Conservation (phyloP, 2,888 invertebrate genomes). For the Cheilosia grossa region DNA sequence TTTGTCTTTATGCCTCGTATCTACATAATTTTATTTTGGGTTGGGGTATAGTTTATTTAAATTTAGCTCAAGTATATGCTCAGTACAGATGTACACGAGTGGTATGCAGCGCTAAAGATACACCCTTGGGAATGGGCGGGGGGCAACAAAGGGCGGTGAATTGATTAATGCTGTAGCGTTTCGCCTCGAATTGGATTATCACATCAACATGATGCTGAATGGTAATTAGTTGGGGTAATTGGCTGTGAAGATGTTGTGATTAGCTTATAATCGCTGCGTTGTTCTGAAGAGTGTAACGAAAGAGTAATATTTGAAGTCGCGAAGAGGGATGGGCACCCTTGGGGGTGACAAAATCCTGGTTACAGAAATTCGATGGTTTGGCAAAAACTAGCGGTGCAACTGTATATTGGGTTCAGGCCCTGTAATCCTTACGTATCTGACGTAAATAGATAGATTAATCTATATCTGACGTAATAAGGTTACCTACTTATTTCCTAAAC, state of each 20-base stretch:
- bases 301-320: neutral
- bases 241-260: constrained; percentile 5
- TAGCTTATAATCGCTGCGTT: neutral
- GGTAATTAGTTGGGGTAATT: constrained; percentile 26
- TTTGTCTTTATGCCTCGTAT: neutral
- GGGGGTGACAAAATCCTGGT: too few relatives aligned
- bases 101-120: neutral
- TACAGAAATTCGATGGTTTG: too few relatives aligned
- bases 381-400: too few relatives aligned
- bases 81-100: neutral
- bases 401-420: too few relatives aligned
- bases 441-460: too few relatives aligned
- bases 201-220: constrained; percentile 35
- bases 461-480: too few relatives aligned
- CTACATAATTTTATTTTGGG: neutral
- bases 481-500: too few relatives aligned
- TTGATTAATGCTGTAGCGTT: constrained; percentile 32
- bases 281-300: neutral
- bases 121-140: neutral
- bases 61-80: neutral
- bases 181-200: constrained; percentile 51
- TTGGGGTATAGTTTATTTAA: constrained; percentile 16
- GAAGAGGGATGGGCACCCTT: too few relatives aligned
- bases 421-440: too few relatives aligned
- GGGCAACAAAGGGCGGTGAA: neutral